phyloP scores from a whole-genome alignment of 2,113 vertebrate species.

The Oreocharis arfaki region DNA sequence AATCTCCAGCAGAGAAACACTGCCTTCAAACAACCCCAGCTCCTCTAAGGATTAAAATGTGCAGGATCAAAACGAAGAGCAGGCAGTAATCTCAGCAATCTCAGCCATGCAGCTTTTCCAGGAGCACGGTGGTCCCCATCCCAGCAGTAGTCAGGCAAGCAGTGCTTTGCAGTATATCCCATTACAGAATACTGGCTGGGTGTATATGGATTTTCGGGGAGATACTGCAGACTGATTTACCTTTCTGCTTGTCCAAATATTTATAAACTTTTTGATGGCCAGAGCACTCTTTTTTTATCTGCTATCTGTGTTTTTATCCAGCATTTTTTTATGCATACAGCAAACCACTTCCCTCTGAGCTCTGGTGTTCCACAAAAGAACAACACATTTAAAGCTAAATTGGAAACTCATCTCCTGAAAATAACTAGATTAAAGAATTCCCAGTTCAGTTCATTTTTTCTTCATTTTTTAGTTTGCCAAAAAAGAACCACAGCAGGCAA shows the following conservation, averaged over 20 bases:
- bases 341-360: neutral
- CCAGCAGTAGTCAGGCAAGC: neutral
- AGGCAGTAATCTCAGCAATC: neutral
- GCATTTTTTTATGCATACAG: neutral
- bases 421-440: conserved; percentile 18
- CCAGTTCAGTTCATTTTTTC: neutral
- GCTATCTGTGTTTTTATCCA: neutral
- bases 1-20: neutral
- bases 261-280: neutral
- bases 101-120: neutral
- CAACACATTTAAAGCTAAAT: conserved; percentile 24
- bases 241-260: neutral
- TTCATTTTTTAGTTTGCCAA: neutral
- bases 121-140: neutral
- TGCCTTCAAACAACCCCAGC: neutral
- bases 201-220: neutral
- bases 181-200: neutral
- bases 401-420: conserved; percentile 8
- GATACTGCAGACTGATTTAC: neutral
- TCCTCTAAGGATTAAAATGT: neutral
- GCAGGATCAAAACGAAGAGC: neutral
- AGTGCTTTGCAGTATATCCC: neutral
- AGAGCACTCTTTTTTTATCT: neutral
- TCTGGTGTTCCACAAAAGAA: conserved; percentile 1
- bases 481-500: neutral